Percentiles rank a stretch among this genome's conserved stretches.
Conservation (phyloP, 2,113 vertebrate genomes). For the Clinocottus analis region DNA sequence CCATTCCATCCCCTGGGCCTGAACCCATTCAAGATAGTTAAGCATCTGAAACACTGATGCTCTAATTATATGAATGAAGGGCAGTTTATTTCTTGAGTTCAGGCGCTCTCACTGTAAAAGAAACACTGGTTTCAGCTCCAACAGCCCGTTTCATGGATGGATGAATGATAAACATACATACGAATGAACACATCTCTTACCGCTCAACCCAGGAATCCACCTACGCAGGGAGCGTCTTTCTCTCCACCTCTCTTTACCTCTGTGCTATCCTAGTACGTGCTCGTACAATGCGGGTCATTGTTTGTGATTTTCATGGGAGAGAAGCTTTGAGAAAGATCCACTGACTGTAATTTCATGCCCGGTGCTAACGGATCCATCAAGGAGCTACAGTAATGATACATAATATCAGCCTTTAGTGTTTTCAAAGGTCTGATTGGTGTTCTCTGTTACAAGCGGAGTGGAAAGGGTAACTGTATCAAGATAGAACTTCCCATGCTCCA, state of each 20-base stretch:
- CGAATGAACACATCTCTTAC: conserved; percentile 17
- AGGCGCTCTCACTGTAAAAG: not conserved
- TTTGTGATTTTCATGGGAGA: conserved; percentile 73
- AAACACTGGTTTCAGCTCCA: not conserved
- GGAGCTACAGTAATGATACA: conserved; percentile 42
- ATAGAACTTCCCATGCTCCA: not conserved
- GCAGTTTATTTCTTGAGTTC: not conserved
- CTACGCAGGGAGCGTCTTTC: conserved; percentile 14
- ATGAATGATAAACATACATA: conserved; percentile 24
- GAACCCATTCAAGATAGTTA: not conserved
- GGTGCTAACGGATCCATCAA: conserved; percentile 54
- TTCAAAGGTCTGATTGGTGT: conserved; percentile 8
- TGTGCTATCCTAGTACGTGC: conserved; percentile 5
- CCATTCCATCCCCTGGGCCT: not conserved
- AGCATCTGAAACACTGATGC: not conserved
- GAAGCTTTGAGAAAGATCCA: conserved; percentile 51
- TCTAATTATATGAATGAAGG: not conserved
- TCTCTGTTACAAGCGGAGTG: conserved; percentile 9
- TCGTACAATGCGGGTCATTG: conserved; percentile 60
- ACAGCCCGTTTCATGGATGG: conserved; percentile 25
- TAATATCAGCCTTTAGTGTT: conserved; percentile 43
- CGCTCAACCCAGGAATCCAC: conserved; percentile 18
- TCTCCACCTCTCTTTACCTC: not conserved
- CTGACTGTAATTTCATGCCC: conserved; percentile 69
- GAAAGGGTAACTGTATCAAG: not conserved